These are phyloP conservation scores for Cosmia trapezina DNA, from an alignment of 2,888 invertebrate genomes.

Conservation along the genomic window DNA sequence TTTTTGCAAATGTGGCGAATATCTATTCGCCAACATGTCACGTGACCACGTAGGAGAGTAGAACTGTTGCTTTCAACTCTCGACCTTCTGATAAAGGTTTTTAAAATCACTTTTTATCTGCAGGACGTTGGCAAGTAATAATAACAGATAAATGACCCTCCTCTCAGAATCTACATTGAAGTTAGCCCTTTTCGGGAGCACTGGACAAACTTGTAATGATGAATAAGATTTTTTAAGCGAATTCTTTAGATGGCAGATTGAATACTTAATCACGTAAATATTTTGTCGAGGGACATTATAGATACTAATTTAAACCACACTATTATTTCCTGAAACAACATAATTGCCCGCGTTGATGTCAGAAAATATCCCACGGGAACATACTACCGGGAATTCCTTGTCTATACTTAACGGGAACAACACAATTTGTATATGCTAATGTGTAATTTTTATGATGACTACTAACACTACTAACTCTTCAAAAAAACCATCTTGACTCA, in stretches of 20 bases:
- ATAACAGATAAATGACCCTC: constrained; percentile 42
- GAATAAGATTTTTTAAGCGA: constrained; percentile 1
- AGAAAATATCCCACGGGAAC: too few species aligned
- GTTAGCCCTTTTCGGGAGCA: constrained; percentile 19
- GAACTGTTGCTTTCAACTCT: constrained; percentile 30
- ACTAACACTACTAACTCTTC: background rate
- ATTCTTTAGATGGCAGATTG: constrained; percentile 1
- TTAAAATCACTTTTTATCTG: constrained; percentile 25
- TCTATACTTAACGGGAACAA: too few species aligned
- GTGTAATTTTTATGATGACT: too few species aligned
- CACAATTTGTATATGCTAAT: background rate
- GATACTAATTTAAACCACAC: background rate
- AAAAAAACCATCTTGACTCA: background rate
- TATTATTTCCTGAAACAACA: too few species aligned
- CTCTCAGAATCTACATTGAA: constrained; percentile 17
- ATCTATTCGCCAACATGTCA: background rate
- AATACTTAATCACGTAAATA: background rate
- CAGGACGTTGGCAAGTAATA: constrained; percentile 37
- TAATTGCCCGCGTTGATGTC: too few species aligned
- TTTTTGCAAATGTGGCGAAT: too few species aligned
- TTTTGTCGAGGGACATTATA: background rate
- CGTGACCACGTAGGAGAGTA: background rate
- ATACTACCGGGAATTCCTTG: too few species aligned
- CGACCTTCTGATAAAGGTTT: constrained; percentile 24
- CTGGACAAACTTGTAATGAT: constrained; percentile 13